Evolutionary conservation across 1,140 invertebrate species (phyloP).

Genomic region (Trichogramma pretiosum): DNA sequence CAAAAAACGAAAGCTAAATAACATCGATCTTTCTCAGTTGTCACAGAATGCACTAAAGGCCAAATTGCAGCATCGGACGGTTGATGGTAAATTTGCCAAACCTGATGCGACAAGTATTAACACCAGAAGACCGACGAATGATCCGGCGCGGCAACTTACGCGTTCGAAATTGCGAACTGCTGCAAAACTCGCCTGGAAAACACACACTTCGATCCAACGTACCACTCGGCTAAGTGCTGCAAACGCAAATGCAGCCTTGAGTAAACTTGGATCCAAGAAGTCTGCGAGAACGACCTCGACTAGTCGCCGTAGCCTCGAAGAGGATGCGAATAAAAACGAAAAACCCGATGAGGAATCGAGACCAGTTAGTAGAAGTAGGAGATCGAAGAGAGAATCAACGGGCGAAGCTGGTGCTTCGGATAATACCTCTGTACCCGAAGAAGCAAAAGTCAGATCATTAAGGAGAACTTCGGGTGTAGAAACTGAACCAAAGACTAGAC

Average conservation of each 20-base stretch:
- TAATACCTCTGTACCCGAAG: background rate
- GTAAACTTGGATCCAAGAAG: no score
- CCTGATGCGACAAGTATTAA: conserved; percentile 16
- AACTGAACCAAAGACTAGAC: background rate
- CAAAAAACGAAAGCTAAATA: no score
- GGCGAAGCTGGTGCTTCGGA: background rate
- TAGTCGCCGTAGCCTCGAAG: no score
- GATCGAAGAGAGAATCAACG: conserved; percentile 1
- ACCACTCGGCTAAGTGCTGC: background rate
- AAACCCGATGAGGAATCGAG: no score
- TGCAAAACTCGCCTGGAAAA: conserved; percentile 7
- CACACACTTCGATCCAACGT: conserved; percentile 9
- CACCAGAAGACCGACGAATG: conserved; percentile 12
- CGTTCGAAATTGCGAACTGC: conserved; percentile 7
- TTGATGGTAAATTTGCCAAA: conserved; percentile 37
- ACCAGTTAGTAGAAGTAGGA: background rate
- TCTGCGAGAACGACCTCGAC: no score
- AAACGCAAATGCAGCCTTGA: no score
- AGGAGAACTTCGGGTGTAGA: background rate
- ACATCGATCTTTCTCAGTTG: no score
- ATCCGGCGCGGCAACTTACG: conserved; percentile 5
- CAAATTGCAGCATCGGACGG: conserved; percentile 29
- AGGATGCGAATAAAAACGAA: no score
- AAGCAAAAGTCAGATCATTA: conserved; percentile 3
- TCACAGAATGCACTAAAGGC: conserved; percentile 33